These are phyloP conservation scores for Patella vulgata DNA, from an alignment of 1,140 invertebrate species.

Conservation along the genomic window DNA sequence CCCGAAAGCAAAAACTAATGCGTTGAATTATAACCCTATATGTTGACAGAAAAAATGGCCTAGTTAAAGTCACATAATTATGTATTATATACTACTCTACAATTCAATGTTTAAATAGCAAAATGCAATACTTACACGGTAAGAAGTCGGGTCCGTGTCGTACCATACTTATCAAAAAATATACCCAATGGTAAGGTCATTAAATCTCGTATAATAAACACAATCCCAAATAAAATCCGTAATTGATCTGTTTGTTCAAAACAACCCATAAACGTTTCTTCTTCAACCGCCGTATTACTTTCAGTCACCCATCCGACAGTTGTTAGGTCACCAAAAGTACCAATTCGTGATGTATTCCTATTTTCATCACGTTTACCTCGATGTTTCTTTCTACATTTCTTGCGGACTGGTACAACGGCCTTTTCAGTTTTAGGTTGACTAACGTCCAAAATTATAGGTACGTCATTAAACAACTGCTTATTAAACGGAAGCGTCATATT, in stretches of 20 bases:
- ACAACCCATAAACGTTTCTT: constrained; percentile 22
- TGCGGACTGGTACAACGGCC: neutral
- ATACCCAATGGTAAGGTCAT: constrained; percentile 38
- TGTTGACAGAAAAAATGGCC: no score
- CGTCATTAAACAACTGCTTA: neutral
- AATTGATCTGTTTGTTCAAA: constrained; percentile 41
- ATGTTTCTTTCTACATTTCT: constrained; percentile 11
- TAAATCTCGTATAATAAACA: constrained; percentile 37
- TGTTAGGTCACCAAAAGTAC: neutral
- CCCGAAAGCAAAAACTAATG: no score
- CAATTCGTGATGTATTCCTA: constrained; percentile 3
- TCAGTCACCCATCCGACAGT: neutral
- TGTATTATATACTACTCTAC: no score
- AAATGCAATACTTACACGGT: constrained; percentile 44
- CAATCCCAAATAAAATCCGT: constrained; percentile 35
- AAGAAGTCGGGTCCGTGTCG: constrained; percentile 46
- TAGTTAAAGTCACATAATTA: no score
- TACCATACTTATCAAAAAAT: constrained; percentile 50
- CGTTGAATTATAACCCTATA: no score
- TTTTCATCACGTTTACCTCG: neutral
- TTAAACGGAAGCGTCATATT: neutral
- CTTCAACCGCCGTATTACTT: neutral
- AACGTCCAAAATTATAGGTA: neutral
- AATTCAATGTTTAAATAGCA: no score
- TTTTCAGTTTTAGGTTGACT: neutral